phyloP scores from a whole-genome alignment of 1,140 invertebrate species.

The Orussus abietinus region DNA sequence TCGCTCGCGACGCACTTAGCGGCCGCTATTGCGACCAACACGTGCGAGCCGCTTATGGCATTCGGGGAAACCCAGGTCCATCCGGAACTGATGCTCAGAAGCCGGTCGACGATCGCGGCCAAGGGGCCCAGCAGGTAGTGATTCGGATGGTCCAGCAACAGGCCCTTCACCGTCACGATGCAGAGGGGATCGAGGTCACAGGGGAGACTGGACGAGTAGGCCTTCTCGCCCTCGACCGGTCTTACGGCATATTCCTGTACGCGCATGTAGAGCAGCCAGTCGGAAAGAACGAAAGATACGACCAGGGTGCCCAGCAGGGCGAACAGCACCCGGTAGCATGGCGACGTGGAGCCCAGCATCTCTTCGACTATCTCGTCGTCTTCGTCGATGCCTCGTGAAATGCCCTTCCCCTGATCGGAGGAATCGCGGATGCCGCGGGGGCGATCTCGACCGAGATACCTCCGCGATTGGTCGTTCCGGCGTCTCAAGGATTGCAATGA shows the following conservation, averaged over 20 bases:
- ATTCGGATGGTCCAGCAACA: conserved; percentile 72
- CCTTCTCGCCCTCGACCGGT: conserved; percentile 19
- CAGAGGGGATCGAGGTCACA: conserved; percentile 70
- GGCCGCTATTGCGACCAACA: conserved; percentile 65
- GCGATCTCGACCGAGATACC: no score
- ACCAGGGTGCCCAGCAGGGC: conserved; percentile 31
- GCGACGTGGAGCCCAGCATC: no score
- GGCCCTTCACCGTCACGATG: conserved; percentile 69
- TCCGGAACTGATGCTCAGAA: conserved; percentile 60
- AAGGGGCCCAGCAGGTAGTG: conserved; percentile 73
- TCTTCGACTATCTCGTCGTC: no score
- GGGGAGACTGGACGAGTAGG: conserved; percentile 53
- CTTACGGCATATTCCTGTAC: conserved; percentile 57
- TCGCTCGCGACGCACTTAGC: conserved; percentile 68
- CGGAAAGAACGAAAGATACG: conserved; percentile 60
- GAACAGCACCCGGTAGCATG: conserved; percentile 12
- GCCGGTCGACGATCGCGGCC: conserved; percentile 61
- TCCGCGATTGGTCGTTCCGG: no score
- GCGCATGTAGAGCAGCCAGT: conserved; percentile 57
- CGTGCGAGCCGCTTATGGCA: conserved; percentile 71
- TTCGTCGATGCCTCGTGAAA: no score
- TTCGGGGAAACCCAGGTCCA: conserved; percentile 70
- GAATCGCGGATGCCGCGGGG: no score
- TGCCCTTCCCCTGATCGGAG: no score
- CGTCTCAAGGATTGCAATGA: no score